phyloP scores from a whole-genome alignment of 2,888 invertebrate species.

The Cheilosia impressa region DNA sequence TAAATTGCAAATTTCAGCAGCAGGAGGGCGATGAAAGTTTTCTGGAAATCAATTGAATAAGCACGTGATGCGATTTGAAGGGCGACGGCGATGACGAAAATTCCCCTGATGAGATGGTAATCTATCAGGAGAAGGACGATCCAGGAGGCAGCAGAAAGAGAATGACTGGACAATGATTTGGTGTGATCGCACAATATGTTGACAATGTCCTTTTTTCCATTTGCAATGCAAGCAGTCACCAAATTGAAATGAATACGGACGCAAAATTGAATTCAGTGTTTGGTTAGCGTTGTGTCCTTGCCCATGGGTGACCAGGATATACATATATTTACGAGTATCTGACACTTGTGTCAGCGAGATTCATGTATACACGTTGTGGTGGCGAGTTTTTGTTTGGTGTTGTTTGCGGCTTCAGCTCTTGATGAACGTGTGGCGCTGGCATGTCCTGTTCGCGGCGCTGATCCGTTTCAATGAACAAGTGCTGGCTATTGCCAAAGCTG shows the following conservation, averaged over 20 bases:
- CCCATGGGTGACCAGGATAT: too few species aligned
- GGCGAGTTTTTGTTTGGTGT: too few species aligned
- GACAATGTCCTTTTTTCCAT: conserved; percentile 63
- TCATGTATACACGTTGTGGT: too few species aligned
- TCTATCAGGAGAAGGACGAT: conserved; percentile 7
- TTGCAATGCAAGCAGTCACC: conserved; percentile 58
- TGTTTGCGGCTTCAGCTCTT: too few species aligned
- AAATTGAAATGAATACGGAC: conserved; percentile 70
- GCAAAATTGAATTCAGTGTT: conserved; percentile 56
- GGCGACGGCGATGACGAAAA: conserved; percentile 20
- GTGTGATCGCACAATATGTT: conserved; percentile 67
- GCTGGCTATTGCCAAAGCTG: too few species aligned
- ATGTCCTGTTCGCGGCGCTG: too few species aligned
- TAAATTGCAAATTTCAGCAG: conserved; percentile 66
- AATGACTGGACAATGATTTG: conserved; percentile 45
- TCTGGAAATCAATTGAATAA: conserved; percentile 66
- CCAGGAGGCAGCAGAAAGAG: not conserved
- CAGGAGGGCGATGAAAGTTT: conserved; percentile 28
- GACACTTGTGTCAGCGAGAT: too few species aligned
- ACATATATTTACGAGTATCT: too few species aligned
- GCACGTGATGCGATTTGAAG: conserved; percentile 64
- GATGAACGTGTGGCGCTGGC: too few species aligned
- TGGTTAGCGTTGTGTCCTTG: too few species aligned
- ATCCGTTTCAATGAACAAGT: too few species aligned
- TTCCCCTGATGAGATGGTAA: conserved; percentile 38